Conservation (phyloP, 2,113 vertebrate species). For the Vireo altiloquus region DNA sequence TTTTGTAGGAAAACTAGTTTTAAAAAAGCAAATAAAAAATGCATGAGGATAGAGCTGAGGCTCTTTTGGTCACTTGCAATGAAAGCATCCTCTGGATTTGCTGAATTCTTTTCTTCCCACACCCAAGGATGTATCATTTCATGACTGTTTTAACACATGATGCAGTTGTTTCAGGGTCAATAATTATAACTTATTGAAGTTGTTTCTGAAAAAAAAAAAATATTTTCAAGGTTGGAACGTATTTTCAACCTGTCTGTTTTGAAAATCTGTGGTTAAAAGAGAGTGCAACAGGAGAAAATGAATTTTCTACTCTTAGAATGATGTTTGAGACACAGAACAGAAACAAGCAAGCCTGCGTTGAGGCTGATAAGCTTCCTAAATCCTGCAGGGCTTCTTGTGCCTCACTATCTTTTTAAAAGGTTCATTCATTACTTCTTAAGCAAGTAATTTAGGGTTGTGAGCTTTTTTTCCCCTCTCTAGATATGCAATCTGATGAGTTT, state of each 20-base stretch:
- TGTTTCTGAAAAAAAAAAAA: background rate
- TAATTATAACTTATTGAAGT: background rate
- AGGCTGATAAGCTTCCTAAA: constrained; percentile 44
- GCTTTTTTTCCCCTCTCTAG: background rate
- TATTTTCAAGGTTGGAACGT: background rate
- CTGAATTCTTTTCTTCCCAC: background rate
- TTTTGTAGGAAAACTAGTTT: background rate
- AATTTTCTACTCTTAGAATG: background rate
- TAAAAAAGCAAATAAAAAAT: background rate
- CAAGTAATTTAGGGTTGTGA: constrained; percentile 35
- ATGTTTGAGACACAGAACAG: background rate
- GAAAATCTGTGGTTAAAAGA: background rate
- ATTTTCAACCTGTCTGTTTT: background rate
- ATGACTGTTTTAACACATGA: background rate
- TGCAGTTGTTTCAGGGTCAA: background rate
- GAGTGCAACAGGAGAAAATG: background rate
- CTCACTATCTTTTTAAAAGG: constrained; percentile 18
- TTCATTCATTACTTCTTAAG: constrained; percentile 9
- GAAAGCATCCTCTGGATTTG: background rate
- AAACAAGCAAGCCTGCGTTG: constrained; percentile 27
- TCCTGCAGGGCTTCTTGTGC: constrained; percentile 12
- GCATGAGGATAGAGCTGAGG: background rate
- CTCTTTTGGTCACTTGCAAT: background rate
- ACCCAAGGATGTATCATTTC: background rate
- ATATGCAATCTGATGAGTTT: background rate